A percentile compares a stretch with the other conserved stretches of the same genome.
Evolutionary conservation across 2,888 invertebrate species (phyloP).

Genomic region (Anticlea derivata): DNA sequence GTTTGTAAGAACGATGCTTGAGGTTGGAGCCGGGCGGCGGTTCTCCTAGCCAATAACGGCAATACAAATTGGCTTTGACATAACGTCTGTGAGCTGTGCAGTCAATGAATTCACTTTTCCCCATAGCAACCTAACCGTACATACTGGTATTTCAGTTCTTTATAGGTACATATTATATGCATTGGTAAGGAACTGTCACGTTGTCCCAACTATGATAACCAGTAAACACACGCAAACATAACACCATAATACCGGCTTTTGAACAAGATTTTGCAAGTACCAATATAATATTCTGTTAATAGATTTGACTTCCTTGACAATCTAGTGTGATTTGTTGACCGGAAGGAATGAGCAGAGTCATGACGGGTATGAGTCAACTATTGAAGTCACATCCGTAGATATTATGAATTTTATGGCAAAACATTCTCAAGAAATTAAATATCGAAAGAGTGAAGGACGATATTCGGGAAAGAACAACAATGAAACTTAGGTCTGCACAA

Average conservation of each 20-base stretch:
- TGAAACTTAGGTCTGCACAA: too few species aligned
- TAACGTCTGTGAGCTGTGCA: constrained; percentile 1
- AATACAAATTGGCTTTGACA: constrained; percentile 23
- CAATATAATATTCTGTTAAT: constrained; percentile 14
- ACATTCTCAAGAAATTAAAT: too few species aligned
- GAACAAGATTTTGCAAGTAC: constrained; percentile 16
- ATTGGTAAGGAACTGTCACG: constrained; percentile 19
- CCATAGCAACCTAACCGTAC: not conserved
- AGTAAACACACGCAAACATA: constrained; percentile 8
- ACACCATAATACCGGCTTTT: constrained; percentile 9
- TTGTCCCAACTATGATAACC: constrained; percentile 16
- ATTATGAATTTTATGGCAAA: constrained; percentile 4
- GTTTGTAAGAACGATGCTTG: too few species aligned
- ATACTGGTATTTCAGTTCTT: constrained; percentile 4
- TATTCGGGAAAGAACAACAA: not conserved
- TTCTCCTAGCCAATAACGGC: constrained; percentile 8
- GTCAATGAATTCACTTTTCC: constrained; percentile 3
- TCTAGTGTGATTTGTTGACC: constrained; percentile 17
- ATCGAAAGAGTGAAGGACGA: too few species aligned
- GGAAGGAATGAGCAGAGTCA: constrained; percentile 5
- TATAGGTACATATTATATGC: not conserved
- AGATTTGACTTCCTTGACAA: constrained; percentile 18
- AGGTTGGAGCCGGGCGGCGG: too few species aligned
- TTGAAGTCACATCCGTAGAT: constrained; percentile 7
- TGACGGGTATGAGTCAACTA: not conserved